A percentile compares a stretch with the other conserved stretches of the same genome.
Conservation (phyloP, 2,888 invertebrate species). For the Nesidiocoris tenuis region DNA sequence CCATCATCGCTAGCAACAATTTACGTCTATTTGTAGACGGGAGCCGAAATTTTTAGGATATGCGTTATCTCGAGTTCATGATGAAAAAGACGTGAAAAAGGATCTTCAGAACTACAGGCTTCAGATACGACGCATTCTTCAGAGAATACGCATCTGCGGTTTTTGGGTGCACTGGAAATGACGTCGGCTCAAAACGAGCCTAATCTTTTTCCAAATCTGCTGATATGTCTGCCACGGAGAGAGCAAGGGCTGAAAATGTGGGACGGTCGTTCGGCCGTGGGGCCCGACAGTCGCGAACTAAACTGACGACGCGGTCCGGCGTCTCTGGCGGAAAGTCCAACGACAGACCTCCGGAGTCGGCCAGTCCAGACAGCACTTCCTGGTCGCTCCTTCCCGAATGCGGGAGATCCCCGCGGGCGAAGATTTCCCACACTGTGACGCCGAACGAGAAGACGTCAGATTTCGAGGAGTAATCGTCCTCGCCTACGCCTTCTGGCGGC, state of each 20-base stretch:
- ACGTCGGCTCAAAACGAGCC: no score
- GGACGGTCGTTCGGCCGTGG: constrained; percentile 68
- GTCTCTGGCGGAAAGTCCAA: constrained; percentile 68
- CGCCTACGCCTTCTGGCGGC: constrained; percentile 82
- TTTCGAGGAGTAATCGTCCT: constrained; percentile 88
- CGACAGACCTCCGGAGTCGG: constrained; percentile 63
- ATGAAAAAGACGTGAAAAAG: no score
- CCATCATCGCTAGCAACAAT: background rate
- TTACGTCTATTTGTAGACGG: no score
- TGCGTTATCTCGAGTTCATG: no score
- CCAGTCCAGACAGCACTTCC: constrained; percentile 66
- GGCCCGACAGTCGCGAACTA: constrained; percentile 67
- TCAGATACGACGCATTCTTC: no score
- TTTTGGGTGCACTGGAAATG: no score
- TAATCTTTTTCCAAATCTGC: constrained; percentile 11
- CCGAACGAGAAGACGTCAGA: constrained; percentile 92
- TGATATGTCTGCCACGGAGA: constrained; percentile 54
- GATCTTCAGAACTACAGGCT: no score
- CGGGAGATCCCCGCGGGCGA: constrained; percentile 74
- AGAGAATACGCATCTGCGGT: no score
- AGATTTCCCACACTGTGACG: constrained; percentile 86
- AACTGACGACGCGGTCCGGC: constrained; percentile 62
- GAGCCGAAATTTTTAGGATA: no score
- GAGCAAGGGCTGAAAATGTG: constrained; percentile 64
- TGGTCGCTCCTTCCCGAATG: constrained; percentile 75